A percentile compares a stretch with the other conserved stretches of the same genome.
phyloP scores from a whole-genome alignment of 2,888 invertebrate species.

The Pemphredon lugubris region DNA sequence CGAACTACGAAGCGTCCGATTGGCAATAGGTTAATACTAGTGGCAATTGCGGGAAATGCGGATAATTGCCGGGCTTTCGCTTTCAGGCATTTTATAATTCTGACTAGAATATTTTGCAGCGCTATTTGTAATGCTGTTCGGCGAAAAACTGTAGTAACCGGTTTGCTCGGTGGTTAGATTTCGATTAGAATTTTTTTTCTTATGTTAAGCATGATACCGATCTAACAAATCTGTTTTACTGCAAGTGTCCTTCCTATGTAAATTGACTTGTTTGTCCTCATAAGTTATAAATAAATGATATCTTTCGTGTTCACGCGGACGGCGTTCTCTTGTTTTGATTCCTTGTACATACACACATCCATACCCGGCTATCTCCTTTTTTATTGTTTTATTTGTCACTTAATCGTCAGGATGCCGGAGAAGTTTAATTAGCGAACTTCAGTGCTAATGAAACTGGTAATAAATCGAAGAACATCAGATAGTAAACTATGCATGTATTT shows the following conservation, averaged over 20 bases:
- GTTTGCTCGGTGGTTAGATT: slow-evolving; percentile 45
- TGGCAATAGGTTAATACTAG: slow-evolving; percentile 43
- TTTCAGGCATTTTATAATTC: slow-evolving; percentile 52
- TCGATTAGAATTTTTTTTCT: slow-evolving; percentile 67
- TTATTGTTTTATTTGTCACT: too few relatives aligned
- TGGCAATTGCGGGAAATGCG: slow-evolving; percentile 38
- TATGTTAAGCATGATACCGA: slow-evolving; percentile 70
- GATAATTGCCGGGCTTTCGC: slow-evolving; percentile 56
- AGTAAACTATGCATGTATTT: slow-evolving; percentile 5
- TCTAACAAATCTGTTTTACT: slow-evolving; percentile 77
- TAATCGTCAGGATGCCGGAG: too few relatives aligned
- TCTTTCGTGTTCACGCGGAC: slow-evolving; percentile 75
- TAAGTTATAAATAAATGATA: slow-evolving; percentile 76
- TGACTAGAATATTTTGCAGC: slow-evolving; percentile 38
- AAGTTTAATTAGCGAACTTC: too few relatives aligned
- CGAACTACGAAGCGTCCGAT: slow-evolving; percentile 5
- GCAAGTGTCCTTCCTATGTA: slow-evolving; percentile 80
- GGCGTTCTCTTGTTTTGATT: slow-evolving; percentile 16
- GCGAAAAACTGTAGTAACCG: slow-evolving; percentile 43
- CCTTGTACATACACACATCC: too few relatives aligned
- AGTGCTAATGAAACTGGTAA: too few relatives aligned
- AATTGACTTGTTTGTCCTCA: slow-evolving; percentile 78
- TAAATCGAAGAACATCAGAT: too few relatives aligned
- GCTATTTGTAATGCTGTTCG: slow-evolving; percentile 18
- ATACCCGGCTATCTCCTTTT: too few relatives aligned